Evolutionary conservation across 2,888 invertebrate genomes (phyloP).

Genomic region (Acleris holmiana): DNA sequence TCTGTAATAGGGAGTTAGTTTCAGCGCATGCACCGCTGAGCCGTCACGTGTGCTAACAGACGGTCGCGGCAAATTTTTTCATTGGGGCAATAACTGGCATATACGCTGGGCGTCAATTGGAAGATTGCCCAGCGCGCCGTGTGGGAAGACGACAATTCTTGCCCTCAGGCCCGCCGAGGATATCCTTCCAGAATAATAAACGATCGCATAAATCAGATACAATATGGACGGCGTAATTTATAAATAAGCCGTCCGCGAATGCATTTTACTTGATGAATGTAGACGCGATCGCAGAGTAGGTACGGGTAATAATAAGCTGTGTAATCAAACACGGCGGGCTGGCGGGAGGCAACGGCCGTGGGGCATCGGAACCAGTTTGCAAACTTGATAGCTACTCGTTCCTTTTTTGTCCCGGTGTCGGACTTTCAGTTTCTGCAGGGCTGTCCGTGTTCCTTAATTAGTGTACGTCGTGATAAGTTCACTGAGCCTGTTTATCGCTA

Average conservation of each 20-base stretch:
- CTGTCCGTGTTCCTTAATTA: constrained; percentile 27
- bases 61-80: constrained; percentile 74
- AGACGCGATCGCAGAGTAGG: constrained; percentile 10
- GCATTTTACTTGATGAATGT: constrained; percentile 14
- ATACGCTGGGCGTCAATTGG: constrained; percentile 75
- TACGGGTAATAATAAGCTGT: constrained; percentile 51
- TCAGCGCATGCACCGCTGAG: constrained; percentile 27
- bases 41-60: constrained; percentile 42
- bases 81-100: constrained; percentile 76
- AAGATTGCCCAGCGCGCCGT: constrained; percentile 70
- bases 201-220: constrained; percentile 53
- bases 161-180: constrained; percentile 72
- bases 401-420: constrained; percentile 45
- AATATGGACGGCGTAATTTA: constrained; percentile 24
- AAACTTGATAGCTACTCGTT: constrained; percentile 48
- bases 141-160: constrained; percentile 78
- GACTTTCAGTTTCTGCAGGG: constrained; percentile 46
- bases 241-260: constrained; percentile 9
- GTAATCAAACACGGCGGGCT: constrained; percentile 50
- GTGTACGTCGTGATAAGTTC: constrained; percentile 4
- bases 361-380: constrained; percentile 61
- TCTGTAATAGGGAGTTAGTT: constrained; percentile 14
- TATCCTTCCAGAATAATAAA: constrained; percentile 78
- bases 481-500: neutral
- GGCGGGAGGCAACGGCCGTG: constrained; percentile 61